Evolutionary conservation across 2,113 vertebrate species (phyloP), one percentile per base, ranked within the genome.

Genomic region (Picathartes gymnocephalus): DNA sequence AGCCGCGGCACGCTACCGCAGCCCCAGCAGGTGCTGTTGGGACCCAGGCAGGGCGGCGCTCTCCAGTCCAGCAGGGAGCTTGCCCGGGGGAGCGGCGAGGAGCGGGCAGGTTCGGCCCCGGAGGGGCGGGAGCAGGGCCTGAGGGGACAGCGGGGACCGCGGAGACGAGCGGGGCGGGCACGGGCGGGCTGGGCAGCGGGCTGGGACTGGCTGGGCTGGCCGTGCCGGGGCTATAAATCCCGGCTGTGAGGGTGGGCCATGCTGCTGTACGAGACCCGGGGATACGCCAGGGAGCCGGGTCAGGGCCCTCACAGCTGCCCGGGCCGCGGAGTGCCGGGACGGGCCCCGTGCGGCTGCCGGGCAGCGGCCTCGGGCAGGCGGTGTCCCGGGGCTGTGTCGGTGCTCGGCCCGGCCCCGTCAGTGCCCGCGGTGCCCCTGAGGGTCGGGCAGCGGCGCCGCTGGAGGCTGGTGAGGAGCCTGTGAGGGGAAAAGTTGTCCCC

Each of bases 191-290:
- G 6, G 40, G 13, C 24, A 5, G 68, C 48, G 48, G 10, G 48
- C 68, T 18, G 48, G 11, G 48, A 33, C 24, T 53, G 48, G 50
- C 69, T 35, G 45, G 33, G 45, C 24, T 20, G 65, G 65, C 33
- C 17, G 17, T 7, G 45, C 24, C 24, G 33, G 33, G 28, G 20
- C 0, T 48, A 37, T 69, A 69, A 69, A 69, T 15, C 15, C 4
- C 33, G 12, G 4, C 6, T 5, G 25, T 40, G 27, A 13, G 11
- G 11, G 23, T 1, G 9, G 2, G 16, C 0, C 5, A 11, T 19
- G 19, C 5, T 20, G 7, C 11, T 33, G 31, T 13, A 33, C 7
- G 33, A 21, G 44, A 45, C 18, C 11, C 21, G 45, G 47, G 22
- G 5, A n/a, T n/a, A 22, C 45, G 47, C 47, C 11, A 22, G 3